Percentiles rank a stretch among this genome's conserved stretches.
Conservation (phyloP, 2,113 vertebrate species). For the Blennius ocellaris region DNA sequence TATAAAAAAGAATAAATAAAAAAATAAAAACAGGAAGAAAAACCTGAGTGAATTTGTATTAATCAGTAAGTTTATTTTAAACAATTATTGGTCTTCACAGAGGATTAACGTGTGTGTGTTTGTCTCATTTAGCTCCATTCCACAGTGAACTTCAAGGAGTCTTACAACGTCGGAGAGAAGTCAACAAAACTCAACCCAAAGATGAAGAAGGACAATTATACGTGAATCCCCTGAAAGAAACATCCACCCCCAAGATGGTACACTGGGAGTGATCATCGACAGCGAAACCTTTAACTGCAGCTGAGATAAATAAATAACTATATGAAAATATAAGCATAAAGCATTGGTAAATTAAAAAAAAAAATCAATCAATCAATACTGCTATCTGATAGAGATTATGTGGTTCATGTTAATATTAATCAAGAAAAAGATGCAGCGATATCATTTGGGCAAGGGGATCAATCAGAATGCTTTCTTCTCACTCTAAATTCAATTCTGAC, state of each 20-base stretch:
- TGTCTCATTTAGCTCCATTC: constrained; percentile 10
- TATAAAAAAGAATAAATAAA: no score
- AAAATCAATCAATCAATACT: background rate
- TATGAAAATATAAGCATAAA: no score
- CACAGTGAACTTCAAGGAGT: constrained; percentile 8
- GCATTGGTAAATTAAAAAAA: no score
- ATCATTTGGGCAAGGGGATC: background rate
- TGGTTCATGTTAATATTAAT: no score
- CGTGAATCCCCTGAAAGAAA: background rate
- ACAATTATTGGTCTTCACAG: no score
- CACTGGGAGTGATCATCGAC: background rate
- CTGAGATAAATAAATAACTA: no score
- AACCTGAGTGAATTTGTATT: no score
- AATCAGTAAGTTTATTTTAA: no score
- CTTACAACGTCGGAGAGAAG: constrained; percentile 23
- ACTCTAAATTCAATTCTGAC: background rate
- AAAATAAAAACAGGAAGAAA: no score
- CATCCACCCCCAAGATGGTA: background rate
- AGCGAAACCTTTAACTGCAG: background rate
- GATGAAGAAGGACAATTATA: background rate
- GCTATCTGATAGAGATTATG: no score
- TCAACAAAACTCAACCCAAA: background rate
- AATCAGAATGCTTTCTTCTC: background rate
- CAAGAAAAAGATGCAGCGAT: no score
- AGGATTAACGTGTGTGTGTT: constrained; percentile 5